Evolutionary conservation across 2,888 invertebrate species (phyloP), one percentile per base, ranked within the genome.

Genomic region (Microdon myrmicae): DNA sequence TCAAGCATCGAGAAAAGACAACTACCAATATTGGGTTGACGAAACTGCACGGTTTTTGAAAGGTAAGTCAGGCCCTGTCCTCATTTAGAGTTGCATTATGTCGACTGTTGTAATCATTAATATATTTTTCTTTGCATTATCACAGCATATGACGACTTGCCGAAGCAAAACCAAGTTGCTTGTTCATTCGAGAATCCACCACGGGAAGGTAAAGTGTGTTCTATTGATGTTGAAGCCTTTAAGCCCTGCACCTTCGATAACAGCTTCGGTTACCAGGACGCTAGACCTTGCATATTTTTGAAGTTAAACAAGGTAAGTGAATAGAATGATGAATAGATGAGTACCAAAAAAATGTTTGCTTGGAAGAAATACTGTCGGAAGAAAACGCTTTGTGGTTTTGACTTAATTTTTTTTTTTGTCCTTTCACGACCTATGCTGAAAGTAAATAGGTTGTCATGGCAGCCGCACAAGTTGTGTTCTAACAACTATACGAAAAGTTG

Each of bases 261-360:
- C 69, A 86, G 90, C 72, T 99, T 90, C 81, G 96, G 95, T 75
- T 98, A 90, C 81, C 87, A 88, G 69, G 85, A 86, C 70, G 91
- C 90, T 55, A 89, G 89, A 51, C 98, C 98, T 9, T 99, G 99
- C 81, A 90, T 99, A 77, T 90, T 97, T 82, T 86, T 99, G 70
- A 98, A 98, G 81, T 83, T 99, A 71, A 99, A 99, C 81, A 95
- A 92, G 88, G 95, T 95, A 80, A 71, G 71, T 56, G 1, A 20
- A 20, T 23, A 22, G 12, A 51, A 4, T 31, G n/a, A 9, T 31
- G 6, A 6, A 31, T 7, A 31, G 6, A 31, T 31, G 23, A 23
- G 23, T 23, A n/a, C n/a, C n/a, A n/a, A n/a, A n/a, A n/a, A n/a
- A n/a, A n/a, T n/a, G n/a, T 26, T 4, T n/a, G 25, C 4, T 8